Evolutionary conservation across 2,888 invertebrate species (phyloP), one percentile per base, ranked within the genome.

Genomic region (Sinelater perroti): DNA sequence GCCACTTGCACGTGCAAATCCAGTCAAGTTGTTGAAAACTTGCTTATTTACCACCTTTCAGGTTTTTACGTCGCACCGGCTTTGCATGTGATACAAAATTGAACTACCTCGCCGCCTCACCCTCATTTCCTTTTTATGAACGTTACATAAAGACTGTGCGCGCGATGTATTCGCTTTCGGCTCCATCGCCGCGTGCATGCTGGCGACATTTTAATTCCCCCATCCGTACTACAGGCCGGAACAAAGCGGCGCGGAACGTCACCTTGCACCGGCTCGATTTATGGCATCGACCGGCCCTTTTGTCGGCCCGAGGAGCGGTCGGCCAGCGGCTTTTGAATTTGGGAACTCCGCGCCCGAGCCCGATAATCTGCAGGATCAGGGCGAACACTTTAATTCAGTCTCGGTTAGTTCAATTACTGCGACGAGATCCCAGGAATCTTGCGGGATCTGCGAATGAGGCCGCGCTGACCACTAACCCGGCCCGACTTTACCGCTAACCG

Each of bases 31-130:
- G 72, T 72, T 73, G 74, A 73, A 75, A 75, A 75, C 73, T 75
- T 72, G 75, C 75, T 75, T 76, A 76, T 76, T 75, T 75, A 71
- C 72, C 73, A 70, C 72, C 72, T 73, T 73, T 73, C 71, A 71
- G 67, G 67, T 70, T 63, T 64, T 67, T 66, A 68, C 61, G 61
- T 67, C 67, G 64, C 61, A 62, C 62, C 63, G 60, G 55, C 68
- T 65, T 70, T 71, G 17, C 70, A 70, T 70, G 71, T 70, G 64
- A 74, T 69, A 71, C 69, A 71, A 70, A 72, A 72, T 71, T 73
- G 70, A 74, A 71, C 72, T 72, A 74, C 72, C 73, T 72, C 70
- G 69, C 70, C 70, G 73, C 71, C 73, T 72, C 69, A 69, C 69
- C 70, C 68, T 70, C 56, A 33, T 31, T 70, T 68, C 69, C 69